Conservation (phyloP, 2,113 vertebrate genomes). For the Rattus norvegicus region GRCr8 NC_086026.1:121308001-121308500, state of each 20-base stretch:
- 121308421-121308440: background rate
- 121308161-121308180: background rate
- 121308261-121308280: background rate
- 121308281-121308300: background rate
- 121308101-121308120: background rate
- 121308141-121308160: too few relatives aligned
- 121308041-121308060: background rate
- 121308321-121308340: background rate
- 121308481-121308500: background rate
- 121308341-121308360: background rate
- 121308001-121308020: background rate
- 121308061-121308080: background rate
- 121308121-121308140: background rate
- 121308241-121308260: background rate
- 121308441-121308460: background rate
- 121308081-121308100: background rate
- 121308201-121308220: too few relatives aligned
- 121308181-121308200: background rate
- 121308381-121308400: background rate
- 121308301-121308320: background rate
- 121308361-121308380: too few relatives aligned
- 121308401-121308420: background rate
- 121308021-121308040: background rate
- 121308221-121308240: background rate
- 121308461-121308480: background rate